Base-by-base conservation (phyloP, 1,140 invertebrate genomes). In the Euura saliciscinereae region DNA sequence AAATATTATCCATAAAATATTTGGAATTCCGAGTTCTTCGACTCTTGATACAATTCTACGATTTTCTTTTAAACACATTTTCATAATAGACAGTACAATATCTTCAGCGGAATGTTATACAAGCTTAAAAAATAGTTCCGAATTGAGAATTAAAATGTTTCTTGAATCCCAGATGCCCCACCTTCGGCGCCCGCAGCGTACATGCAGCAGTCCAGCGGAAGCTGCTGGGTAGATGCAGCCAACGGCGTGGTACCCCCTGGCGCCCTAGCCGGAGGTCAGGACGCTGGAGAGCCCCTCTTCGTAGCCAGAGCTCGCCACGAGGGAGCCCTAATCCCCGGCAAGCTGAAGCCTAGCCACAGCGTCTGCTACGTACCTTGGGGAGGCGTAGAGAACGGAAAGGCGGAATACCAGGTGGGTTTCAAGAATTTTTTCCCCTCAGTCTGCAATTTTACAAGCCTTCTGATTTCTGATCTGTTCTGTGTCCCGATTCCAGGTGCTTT, bases 351-450 rank as follows among this genome's bases (percentile, higher is more conserved):
- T 0, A 91, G 91, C 2, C 94, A 96, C 78, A 90, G 91, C 7
- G 91, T 92, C 6, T 91, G 91, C 76, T 97, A 95, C 79, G 83
- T 96, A 1, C 84, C 94, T 11, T 96, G 93, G 92, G 94, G 94
- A 7, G 94, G 94, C 45, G 84, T 83, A 11, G 95, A 96, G 82
- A 93, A 95, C 77, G 90, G 90, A 51, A 93, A 94, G 77, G 76
- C 83, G 13, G 89, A 94, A 68, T 97, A 96, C 80, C 92, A 96
- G 87, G 93, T 94, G 77, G 75, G 74, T 73, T 11, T 4, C n/a
- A 8, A 44, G n/a, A 6, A 28, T 28, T 28, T 28, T 28, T 28
- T 28, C 1, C 28, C 28, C 28, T 28, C 28, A 28, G 28, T 28
- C 28, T 51, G 43, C 8, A 2, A 45, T 76, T 85, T 0, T 83